Conservation (phyloP, 2,888 invertebrate genomes). For the Pseudococcus longispinus region DNA sequence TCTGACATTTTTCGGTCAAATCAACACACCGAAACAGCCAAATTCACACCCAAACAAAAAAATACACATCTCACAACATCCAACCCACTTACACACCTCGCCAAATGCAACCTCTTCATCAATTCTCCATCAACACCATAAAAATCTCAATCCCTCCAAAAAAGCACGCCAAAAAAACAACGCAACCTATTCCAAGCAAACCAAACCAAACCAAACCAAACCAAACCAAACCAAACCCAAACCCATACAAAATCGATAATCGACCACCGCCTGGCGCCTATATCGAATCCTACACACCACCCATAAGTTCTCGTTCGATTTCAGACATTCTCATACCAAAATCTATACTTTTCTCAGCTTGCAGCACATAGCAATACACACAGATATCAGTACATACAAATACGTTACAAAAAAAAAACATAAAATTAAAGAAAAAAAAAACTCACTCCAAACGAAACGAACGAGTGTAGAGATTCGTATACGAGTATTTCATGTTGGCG, state of each 20-base stretch:
- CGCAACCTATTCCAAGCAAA: neutral
- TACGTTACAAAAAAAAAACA: neutral
- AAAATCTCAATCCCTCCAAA: neutral
- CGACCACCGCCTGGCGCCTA: neutral
- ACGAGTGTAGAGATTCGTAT: neutral
- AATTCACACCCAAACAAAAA: no score
- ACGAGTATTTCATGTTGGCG: neutral
- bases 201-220: neutral
- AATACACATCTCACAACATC: no score
- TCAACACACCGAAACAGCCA: no score
- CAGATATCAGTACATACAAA: neutral
- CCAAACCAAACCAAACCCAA: neutral
- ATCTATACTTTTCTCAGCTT: neutral
- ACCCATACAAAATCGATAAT: constrained; percentile 6
- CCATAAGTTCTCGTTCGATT: neutral
- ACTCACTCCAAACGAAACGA: neutral
- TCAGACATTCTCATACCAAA: neutral
- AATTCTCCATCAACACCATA: neutral
- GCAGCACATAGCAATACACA: no score
- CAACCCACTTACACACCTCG: no score
- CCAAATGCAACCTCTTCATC: neutral
- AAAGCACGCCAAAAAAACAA: neutral
- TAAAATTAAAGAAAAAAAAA: neutral
- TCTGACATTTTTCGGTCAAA: no score
- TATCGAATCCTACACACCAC: neutral